Evolutionary conservation across 1,140 invertebrate species (phyloP), one percentile per base, ranked within the genome.

Genomic region (Zophobas atratus): DNA sequence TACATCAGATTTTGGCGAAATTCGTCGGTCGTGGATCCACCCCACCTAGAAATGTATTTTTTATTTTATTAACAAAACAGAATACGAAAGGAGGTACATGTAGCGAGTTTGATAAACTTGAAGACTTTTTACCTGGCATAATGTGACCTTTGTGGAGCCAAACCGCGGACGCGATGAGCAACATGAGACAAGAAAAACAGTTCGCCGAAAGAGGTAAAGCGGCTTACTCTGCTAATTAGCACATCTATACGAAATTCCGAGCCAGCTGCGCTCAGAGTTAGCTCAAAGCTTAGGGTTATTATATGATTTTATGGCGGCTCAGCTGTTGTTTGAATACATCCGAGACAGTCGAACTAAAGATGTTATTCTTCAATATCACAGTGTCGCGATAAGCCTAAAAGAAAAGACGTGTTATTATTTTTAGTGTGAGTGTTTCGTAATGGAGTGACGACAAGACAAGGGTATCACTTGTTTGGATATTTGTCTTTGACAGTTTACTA

Each of bases 161-260:
- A 73, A 73, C 71, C 49, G 71, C 71, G 72, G 72, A 60, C 48
- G 55, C 43, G 55, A 75, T 75, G 72, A 75, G 55, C 53, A 75
- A 57, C 46, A 46, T 57, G 60, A 75, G 41, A 75, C 38, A 57
- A 75, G 53, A 75, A 75, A 57, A 75, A 75, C 41, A 75, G 53
- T 75, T 83, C 79, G 82, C 84, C 84, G 84, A 85, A 85, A 84
- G 81, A 81, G 82, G 55, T 71, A 72, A 67, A 80, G 71, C 74
- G 77, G 80, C 80, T 84, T 81, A 78, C 79, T 72, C 6, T 75
- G 81, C 75, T 76, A 84, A 85, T 85, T 85, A 85, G 79, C 84
- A 85, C 84, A 71, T 83, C 76, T 80, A 80, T 84, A 84, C 80
- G 82, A 85, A 84, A 85, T 85, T 85, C 84, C 84, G 77, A 79